A percentile compares a stretch with the other conserved stretches of the same genome.
Evolutionary conservation across 2,888 invertebrate genomes (phyloP).

Genomic region (Lypha dubia): DNA sequence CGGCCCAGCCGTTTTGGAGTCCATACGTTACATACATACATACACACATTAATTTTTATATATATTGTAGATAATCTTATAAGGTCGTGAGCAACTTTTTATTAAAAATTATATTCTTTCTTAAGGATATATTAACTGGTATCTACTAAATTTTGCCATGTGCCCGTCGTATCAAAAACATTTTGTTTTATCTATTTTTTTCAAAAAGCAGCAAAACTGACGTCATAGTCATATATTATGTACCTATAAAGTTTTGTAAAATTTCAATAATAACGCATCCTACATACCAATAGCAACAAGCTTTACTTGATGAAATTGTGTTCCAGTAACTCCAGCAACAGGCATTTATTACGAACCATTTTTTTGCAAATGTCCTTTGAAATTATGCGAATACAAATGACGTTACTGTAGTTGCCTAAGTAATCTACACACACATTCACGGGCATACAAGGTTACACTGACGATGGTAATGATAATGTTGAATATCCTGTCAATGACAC

Average conservation of each 20-base stretch:
- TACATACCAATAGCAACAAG: not conserved
- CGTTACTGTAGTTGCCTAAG: conserved; percentile 16
- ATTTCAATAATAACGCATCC: not conserved
- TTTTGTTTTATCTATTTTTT: not conserved
- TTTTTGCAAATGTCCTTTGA: conserved; percentile 30
- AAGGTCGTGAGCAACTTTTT: too few species aligned
- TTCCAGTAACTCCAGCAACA: conserved; percentile 32
- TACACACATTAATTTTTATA: too few species aligned
- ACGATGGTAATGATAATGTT: not conserved
- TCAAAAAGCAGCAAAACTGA: conserved; percentile 7
- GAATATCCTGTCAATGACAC: conserved; percentile 51
- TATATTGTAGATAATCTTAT: too few species aligned
- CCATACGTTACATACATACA: too few species aligned
- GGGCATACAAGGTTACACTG: conserved; percentile 18
- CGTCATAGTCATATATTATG: not conserved
- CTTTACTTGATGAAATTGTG: not conserved
- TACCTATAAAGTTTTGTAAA: not conserved
- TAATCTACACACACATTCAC: not conserved
- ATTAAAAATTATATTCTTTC: too few species aligned
- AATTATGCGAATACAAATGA: conserved; percentile 27
- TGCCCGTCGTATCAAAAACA: not conserved
- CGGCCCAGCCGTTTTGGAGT: too few species aligned
- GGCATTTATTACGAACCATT: not conserved
- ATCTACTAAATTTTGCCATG: too few species aligned
- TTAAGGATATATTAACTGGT: too few species aligned